Evolutionary conservation across 1,140 invertebrate species (phyloP).

Genomic region (Frieseomelitta varia): DNA sequence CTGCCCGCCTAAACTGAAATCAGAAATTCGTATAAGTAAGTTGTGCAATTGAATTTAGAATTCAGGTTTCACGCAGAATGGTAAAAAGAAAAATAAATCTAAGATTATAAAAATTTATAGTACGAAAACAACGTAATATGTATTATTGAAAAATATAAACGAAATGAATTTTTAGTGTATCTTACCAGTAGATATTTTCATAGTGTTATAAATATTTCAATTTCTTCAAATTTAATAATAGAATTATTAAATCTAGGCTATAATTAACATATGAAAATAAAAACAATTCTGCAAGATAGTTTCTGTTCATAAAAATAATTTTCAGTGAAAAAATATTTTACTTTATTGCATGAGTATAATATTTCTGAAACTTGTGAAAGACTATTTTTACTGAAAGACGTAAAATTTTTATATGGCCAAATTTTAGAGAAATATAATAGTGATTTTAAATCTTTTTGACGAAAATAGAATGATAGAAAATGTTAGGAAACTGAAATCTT

Average conservation of each 20-base stretch:
- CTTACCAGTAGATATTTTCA: not conserved
- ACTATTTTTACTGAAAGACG: too few species aligned
- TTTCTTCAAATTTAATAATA: not conserved
- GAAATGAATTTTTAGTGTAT: not conserved
- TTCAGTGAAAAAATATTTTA: too few species aligned
- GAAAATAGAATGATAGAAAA: too few species aligned
- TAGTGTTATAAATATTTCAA: not conserved
- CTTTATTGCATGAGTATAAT: too few species aligned
- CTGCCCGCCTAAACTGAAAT: conserved; percentile 88
- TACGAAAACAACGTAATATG: not conserved
- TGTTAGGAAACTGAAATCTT: too few species aligned
- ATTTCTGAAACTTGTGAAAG: too few species aligned
- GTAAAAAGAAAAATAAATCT: not conserved
- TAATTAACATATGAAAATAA: not conserved
- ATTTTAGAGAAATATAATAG: too few species aligned
- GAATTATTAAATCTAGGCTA: too few species aligned
- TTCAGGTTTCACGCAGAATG: not conserved
- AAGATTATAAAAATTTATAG: not conserved
- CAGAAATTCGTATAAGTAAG: conserved; percentile 11
- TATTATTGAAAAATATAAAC: not conserved
- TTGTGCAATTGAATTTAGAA: not conserved
- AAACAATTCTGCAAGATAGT: not conserved
- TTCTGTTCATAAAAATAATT: too few species aligned
- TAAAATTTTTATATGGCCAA: too few species aligned
- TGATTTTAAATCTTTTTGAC: too few species aligned